These are phyloP conservation scores for Drosophila conformis DNA, from an alignment of 2,888 invertebrate species.

Conservation along the genomic window DNA sequence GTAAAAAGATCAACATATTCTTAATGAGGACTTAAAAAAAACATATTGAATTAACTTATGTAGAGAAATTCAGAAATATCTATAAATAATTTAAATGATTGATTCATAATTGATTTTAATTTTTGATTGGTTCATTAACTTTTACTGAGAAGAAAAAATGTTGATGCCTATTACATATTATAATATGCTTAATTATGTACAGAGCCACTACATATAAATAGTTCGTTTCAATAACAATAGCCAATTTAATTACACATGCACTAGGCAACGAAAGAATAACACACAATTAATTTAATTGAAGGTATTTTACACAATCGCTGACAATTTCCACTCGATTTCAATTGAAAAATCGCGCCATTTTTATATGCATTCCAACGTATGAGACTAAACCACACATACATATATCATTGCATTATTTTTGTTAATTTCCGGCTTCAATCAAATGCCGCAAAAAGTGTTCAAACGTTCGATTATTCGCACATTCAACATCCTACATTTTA, in stretches of 20 bases:
- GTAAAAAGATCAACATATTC: background rate
- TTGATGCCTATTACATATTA: background rate
- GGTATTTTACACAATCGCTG: constrained; percentile 8
- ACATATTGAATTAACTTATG: background rate
- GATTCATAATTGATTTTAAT: background rate
- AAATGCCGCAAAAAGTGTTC: constrained; percentile 72
- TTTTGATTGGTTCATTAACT: background rate
- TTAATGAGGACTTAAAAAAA: background rate
- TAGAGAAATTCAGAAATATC: background rate
- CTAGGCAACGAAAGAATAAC: background rate
- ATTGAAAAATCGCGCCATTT: background rate
- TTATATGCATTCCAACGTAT: background rate
- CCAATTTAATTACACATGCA: constrained; percentile 7
- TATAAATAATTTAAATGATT: background rate
- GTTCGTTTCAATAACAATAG: constrained; percentile 1
- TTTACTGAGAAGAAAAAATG: background rate
- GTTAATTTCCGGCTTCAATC: constrained; percentile 70
- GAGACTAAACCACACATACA: constrained; percentile 25
- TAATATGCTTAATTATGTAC: background rate
- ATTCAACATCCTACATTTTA: constrained; percentile 67
- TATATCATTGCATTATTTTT: constrained; percentile 44
- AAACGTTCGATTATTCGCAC: constrained; percentile 56
- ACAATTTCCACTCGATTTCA: constrained; percentile 24
- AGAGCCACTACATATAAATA: background rate
- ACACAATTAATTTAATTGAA: constrained; percentile 23